phyloP scores from a whole-genome alignment of 2,113 vertebrate species.

The Prochilodus magdalenae region DNA sequence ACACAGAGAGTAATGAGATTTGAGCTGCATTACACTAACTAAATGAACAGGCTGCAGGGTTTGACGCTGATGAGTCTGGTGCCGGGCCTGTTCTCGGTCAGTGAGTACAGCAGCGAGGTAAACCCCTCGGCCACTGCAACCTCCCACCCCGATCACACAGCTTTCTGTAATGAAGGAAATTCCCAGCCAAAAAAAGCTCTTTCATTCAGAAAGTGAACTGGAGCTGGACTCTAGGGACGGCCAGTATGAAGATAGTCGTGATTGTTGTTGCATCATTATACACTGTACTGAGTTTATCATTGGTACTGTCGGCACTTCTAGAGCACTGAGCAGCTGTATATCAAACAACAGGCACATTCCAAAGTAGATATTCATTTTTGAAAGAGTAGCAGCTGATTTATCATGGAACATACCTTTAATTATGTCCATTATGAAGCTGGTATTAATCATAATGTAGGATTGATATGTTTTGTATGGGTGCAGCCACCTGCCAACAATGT shows the following conservation, averaged over 20 bases:
- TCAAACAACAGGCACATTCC: too few relatives aligned
- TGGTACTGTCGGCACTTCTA: too few relatives aligned
- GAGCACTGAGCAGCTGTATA: too few relatives aligned
- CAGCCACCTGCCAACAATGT: too few relatives aligned
- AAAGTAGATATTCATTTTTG: too few relatives aligned
- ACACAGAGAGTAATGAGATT: constrained; percentile 73
- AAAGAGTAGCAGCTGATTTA: too few relatives aligned
- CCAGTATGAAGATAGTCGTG: not conserved
- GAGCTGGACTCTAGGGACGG: too few relatives aligned
- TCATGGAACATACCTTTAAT: too few relatives aligned
- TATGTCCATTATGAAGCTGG: too few relatives aligned
- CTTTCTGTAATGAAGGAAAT: too few relatives aligned
- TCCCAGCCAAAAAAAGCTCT: not conserved
- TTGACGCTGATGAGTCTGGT: constrained; percentile 55
- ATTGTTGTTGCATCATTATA: not conserved
- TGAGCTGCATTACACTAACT: constrained; percentile 74
- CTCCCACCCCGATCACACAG: not conserved
- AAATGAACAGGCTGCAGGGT: constrained; percentile 74
- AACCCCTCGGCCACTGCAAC: not conserved
- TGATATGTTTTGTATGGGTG: too few relatives aligned
- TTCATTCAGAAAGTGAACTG: not conserved
- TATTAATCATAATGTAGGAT: too few relatives aligned
- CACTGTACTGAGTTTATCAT: not conserved
- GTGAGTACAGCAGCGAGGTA: constrained; percentile 26
- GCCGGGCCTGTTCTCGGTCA: constrained; percentile 54